Percentiles rank a stretch among this genome's conserved stretches.
Conservation (phyloP, 2,113 vertebrate species). For the Narcine bancroftii region DNA sequence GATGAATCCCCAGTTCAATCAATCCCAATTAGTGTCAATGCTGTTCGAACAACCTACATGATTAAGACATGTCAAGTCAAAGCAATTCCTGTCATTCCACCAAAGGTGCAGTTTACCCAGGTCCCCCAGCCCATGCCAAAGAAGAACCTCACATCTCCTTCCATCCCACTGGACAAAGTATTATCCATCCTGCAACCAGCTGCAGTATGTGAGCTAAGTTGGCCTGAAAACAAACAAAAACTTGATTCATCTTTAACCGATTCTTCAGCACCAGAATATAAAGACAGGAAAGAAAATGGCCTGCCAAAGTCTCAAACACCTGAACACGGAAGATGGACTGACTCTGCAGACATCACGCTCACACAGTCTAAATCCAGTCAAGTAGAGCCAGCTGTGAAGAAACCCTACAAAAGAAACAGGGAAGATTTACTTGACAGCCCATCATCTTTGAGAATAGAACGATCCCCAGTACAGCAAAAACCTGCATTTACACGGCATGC, state of each 20-base stretch:
- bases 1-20: neutral
- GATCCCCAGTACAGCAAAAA: constrained; percentile 66
- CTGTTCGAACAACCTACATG: constrained; percentile 88
- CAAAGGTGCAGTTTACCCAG: constrained; percentile 89
- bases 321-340: constrained; percentile 48
- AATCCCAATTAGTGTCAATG: constrained; percentile 80
- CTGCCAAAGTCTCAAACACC: constrained; percentile 53
- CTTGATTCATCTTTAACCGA: constrained; percentile 48
- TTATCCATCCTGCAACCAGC: constrained; percentile 4
- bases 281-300: constrained; percentile 67
- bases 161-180: constrained; percentile 48
- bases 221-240: constrained; percentile 45
- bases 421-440: constrained; percentile 70
- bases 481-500: constrained; percentile 51
- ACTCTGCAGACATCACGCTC: constrained; percentile 48
- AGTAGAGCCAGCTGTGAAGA: constrained; percentile 64
- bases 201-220: neutral
- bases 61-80: constrained; percentile 89
- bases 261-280: constrained; percentile 55
- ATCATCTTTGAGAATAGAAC: constrained; percentile 71
- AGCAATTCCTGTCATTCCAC: constrained; percentile 84
- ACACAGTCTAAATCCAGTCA: constrained; percentile 46
- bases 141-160: constrained; percentile 48
- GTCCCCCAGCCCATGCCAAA: constrained; percentile 73
- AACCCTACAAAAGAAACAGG: constrained; percentile 70